Conservation (phyloP, 2,888 invertebrate genomes). For the Arrhopalites spinosus region DNA sequence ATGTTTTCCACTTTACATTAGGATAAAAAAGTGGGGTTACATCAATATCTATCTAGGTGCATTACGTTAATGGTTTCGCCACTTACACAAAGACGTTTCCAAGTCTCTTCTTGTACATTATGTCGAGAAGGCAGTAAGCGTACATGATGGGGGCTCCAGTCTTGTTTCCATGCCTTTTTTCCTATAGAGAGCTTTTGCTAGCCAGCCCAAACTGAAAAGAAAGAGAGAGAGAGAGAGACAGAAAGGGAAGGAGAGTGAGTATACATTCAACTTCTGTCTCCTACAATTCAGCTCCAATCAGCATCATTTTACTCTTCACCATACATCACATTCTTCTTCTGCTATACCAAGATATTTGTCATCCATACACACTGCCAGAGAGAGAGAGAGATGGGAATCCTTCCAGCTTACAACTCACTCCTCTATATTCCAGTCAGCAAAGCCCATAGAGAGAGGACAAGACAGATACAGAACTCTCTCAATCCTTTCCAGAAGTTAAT, state of each 20-base stretch:
- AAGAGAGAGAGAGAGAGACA: neutral
- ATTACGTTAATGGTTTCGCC: slow-evolving; percentile 50
- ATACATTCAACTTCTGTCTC: slow-evolving; percentile 3
- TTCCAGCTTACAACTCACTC: neutral
- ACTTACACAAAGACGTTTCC: slow-evolving; percentile 43
- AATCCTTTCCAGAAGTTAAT: neutral
- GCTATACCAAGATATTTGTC: neutral
- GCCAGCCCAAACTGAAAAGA: neutral
- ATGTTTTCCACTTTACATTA: slow-evolving; percentile 48
- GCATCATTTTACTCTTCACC: slow-evolving; percentile 18
- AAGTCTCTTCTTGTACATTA: slow-evolving; percentile 26
- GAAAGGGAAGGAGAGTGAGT: neutral
- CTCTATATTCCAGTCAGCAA: slow-evolving; percentile 2
- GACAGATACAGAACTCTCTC: neutral
- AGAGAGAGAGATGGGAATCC: too few species aligned
- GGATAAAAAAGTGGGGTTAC: slow-evolving; percentile 47
- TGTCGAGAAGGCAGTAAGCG: slow-evolving; percentile 13
- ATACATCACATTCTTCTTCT: slow-evolving; percentile 16
- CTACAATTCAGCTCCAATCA: slow-evolving; percentile 18
- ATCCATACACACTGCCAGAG: slow-evolving; percentile 7
- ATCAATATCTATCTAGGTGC: slow-evolving; percentile 48
- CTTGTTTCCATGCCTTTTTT: neutral
- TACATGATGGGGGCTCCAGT: slow-evolving; percentile 2
- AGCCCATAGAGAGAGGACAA: neutral
- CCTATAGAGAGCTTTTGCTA: neutral